Conservation (phyloP, 2,113 vertebrate genomes). For the Megalops atlanticus region DNA sequence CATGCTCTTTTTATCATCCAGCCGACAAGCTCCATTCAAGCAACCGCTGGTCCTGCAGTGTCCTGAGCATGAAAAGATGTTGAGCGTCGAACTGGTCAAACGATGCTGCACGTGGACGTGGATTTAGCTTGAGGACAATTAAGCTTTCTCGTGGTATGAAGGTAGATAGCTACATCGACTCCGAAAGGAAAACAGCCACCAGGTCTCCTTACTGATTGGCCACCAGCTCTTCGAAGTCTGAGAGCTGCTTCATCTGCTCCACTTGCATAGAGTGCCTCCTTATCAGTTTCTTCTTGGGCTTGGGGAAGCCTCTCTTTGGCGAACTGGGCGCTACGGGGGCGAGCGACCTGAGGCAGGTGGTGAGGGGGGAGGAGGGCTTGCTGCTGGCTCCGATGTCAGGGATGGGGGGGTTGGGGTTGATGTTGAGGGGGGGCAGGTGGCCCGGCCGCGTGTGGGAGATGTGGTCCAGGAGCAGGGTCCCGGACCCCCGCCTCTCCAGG, state of each 20-base stretch:
- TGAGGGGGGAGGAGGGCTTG: conserved; percentile 76
- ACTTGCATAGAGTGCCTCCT: conserved; percentile 90
- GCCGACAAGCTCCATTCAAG: no score
- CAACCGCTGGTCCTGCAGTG: no score
- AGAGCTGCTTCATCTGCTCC: conserved; percentile 88
- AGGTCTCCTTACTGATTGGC: conserved; percentile 63
- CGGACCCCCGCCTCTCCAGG: conserved; percentile 83
- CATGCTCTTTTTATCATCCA: no score
- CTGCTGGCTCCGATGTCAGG: conserved; percentile 73
- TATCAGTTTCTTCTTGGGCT: conserved; percentile 78
- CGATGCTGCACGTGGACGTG: no score
- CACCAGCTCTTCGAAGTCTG: conserved; percentile 78
- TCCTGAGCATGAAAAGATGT: no score
- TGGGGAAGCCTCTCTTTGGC: conserved; percentile 74
- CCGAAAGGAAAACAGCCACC: no score
- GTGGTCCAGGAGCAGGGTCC: conserved; percentile 82
- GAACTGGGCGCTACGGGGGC: conserved; percentile 77
- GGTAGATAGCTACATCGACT: no score
- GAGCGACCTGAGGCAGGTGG: conserved; percentile 71
- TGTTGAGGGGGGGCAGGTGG: conserved; percentile 79
- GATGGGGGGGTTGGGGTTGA: conserved; percentile 82
- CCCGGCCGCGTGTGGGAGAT: conserved; percentile 82
- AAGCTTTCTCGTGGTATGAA: no score
- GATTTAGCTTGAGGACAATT: no score
- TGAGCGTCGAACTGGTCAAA: no score